phyloP scores from a whole-genome alignment of 2,888 invertebrate species.

The Hermodice carunculata region DNA sequence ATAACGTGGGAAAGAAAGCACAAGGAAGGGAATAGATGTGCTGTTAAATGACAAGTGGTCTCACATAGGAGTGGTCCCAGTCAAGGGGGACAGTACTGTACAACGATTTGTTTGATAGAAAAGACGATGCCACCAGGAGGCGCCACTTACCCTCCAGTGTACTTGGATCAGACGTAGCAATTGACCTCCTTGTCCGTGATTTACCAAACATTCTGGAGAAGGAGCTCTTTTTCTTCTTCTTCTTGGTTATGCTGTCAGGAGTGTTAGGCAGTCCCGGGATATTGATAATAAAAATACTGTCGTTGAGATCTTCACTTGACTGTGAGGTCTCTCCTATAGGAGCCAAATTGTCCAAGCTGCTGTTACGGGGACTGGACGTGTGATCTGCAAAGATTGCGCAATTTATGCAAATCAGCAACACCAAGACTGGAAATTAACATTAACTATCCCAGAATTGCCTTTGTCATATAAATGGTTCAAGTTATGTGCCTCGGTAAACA shows the following conservation, averaged over 20 bases:
- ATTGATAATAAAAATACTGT: not conserved
- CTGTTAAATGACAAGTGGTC: too few species aligned
- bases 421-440: too few species aligned
- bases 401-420: too few species aligned
- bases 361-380: slow-evolving; percentile 8
- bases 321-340: slow-evolving; percentile 11
- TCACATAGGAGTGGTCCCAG: too few species aligned
- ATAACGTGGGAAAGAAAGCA: too few species aligned
- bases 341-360: slow-evolving; percentile 9
- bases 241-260: slow-evolving; percentile 38
- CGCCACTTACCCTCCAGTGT: slow-evolving; percentile 45
- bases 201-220: slow-evolving; percentile 56
- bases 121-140: not conserved
- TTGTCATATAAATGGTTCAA: too few species aligned
- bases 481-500: too few species aligned
- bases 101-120: not conserved
- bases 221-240: slow-evolving; percentile 55
- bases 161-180: slow-evolving; percentile 47
- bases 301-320: slow-evolving; percentile 19
- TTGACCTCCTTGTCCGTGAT: slow-evolving; percentile 52
- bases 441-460: too few species aligned
- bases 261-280: not conserved
- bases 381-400: not conserved
- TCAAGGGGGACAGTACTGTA: too few species aligned
- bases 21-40: too few species aligned